Percentiles rank a stretch among this genome's conserved stretches.
phyloP scores from a whole-genome alignment of 1,140 invertebrate species.

The Diuraphis noxia region DNA sequence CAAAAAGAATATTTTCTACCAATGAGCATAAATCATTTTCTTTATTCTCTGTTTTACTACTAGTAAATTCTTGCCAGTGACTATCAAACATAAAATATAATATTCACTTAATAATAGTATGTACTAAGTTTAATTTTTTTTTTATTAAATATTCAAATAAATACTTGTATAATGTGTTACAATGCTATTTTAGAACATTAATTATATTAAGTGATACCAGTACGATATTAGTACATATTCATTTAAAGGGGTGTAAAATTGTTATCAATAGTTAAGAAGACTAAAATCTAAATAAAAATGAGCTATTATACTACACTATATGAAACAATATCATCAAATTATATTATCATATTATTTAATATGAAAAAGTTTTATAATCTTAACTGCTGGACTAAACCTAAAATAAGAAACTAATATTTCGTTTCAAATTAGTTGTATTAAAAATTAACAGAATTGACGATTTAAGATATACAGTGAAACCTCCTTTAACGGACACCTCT shows the following conservation, averaged over 20 bases:
- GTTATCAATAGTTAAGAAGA: neutral
- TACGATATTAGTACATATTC: neutral
- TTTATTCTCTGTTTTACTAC: conserved; percentile 61
- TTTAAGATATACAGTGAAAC: neutral
- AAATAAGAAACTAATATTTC: neutral
- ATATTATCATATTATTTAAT: no score
- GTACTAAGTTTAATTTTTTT: neutral
- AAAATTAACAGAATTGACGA: neutral
- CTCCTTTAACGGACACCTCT: no score
- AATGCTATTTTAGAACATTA: neutral
- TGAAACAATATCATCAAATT: no score
- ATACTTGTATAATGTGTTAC: neutral
- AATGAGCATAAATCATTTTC: conserved; percentile 67
- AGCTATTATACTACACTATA: neutral
- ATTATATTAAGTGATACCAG: neutral
- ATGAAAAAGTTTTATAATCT: neutral
- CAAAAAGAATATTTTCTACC: conserved; percentile 65
- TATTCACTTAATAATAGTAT: neutral
- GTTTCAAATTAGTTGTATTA: neutral
- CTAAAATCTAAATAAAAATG: neutral
- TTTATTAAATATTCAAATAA: neutral
- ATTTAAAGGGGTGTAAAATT: neutral
- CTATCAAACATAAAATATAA: conserved; percentile 54
- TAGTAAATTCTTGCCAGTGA: conserved; percentile 58
- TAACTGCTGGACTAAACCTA: neutral